Evolutionary conservation across 1,140 invertebrate species (phyloP).

Genomic region (Chlorops oryzae): DNA sequence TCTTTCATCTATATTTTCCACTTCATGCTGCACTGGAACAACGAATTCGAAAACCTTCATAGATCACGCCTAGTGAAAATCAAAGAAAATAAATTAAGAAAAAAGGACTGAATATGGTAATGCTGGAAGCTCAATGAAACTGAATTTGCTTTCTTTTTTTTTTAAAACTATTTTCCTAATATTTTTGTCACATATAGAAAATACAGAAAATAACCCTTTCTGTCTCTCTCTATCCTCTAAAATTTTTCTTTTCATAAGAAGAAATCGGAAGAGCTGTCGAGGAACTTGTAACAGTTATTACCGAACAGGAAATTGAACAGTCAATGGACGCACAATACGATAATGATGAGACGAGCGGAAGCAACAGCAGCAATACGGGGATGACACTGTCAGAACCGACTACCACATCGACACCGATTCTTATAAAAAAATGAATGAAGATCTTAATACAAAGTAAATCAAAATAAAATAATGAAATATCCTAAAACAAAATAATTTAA

Average conservation of each 20-base stretch:
- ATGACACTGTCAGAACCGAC: slow-evolving; percentile 29
- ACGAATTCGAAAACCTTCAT: too few species aligned
- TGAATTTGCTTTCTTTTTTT: too few species aligned
- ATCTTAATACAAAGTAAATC: slow-evolving; percentile 12
- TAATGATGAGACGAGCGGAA: slow-evolving; percentile 24
- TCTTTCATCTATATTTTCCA: too few species aligned
- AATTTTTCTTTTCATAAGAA: slow-evolving; percentile 49
- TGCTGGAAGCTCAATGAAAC: too few species aligned
- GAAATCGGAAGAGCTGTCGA: slow-evolving; percentile 80
- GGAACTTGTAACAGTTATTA: slow-evolving; percentile 81
- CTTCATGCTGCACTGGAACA: too few species aligned
- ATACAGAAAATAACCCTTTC: too few species aligned
- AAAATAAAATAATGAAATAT: slow-evolving; percentile 6
- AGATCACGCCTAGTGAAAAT: too few species aligned
- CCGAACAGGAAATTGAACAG: slow-evolving; percentile 59
- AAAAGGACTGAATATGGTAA: too few species aligned
- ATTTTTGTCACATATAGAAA: too few species aligned
- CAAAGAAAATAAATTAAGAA: too few species aligned
- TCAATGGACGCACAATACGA: slow-evolving; percentile 17
- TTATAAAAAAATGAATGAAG: slow-evolving; percentile 23
- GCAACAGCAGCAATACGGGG: slow-evolving; percentile 26
- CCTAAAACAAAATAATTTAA: slow-evolving; percentile 12
- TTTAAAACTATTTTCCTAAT: slow-evolving; percentile 11
- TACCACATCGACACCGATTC: slow-evolving; percentile 26
- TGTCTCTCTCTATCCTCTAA: neutral